Base-by-base conservation (phyloP, 1,140 invertebrate species). In the Hypothenemus hampei region DNA sequence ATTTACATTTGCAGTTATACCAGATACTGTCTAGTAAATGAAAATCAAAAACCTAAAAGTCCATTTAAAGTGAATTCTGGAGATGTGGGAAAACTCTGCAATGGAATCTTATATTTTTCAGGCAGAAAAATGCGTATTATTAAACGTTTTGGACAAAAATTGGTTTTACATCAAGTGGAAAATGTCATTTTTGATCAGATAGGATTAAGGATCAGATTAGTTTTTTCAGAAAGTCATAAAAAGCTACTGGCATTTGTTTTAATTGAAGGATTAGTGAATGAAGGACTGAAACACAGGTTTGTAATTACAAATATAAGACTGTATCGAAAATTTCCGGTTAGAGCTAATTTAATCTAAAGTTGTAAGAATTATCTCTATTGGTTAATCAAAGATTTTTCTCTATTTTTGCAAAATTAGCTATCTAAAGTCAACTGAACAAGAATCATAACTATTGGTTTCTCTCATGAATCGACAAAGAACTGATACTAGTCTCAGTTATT, bases 81-180 rank as follows among this genome's bases (percentile, higher is more conserved):
- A 36, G 87, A 90, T 69, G 51, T 81, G 41, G 85, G 78, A 19
- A 60, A 77, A 72, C 68, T 76, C 13, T 60, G 70, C 22, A 66
- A 71, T 58, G 69, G 69, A 46, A 75, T 75, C 4, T 70, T 87
- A n/a, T 79, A 78, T 62, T 87, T 81, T 59, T 72, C 78, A 61
- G 79, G 82, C 8, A 75, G 88, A 45, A 75, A 69, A 58, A 82
- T 87, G 73, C 74, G 78, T 56, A 68, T 79, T 29, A 73, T 89
- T n/a, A 91, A 91, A 73, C 72, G 85, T 68, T 81, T 83, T 72
- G 88, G 87, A 2, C 76, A 81, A 58, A 82, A 82, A 70, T 63
- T 89, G 15, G 77, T 80, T 65, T 67, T 88, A 21, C 62, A 70
- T 21, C 66, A 75, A 41, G 77, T 90, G 37, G 81, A 87, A 72